These are phyloP conservation scores for Digitonthophagus gazella DNA, from an alignment of 2,888 invertebrate species.

Conservation along the genomic window DNA sequence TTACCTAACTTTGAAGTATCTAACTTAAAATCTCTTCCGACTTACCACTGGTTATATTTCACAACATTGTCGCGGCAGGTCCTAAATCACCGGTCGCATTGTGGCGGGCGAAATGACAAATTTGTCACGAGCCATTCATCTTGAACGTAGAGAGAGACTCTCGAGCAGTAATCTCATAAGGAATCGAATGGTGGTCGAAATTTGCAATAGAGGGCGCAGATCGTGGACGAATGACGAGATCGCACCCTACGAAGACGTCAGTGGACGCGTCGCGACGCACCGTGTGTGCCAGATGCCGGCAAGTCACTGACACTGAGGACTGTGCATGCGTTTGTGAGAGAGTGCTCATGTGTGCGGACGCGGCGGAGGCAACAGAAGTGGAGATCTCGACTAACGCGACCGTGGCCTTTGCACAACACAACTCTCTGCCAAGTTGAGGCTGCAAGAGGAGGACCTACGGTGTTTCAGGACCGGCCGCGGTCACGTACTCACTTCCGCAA, in stretches of 20 bases:
- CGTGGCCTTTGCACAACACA: constrained; percentile 40
- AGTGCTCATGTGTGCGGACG: constrained; percentile 8
- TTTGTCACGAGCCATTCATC: background rate
- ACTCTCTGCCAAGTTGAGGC: constrained; percentile 29
- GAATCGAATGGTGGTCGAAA: background rate
- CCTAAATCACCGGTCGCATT: background rate
- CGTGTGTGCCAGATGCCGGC: constrained; percentile 38
- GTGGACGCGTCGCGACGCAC: constrained; percentile 8
- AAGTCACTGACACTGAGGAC: constrained; percentile 42
- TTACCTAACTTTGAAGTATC: too few relatives aligned
- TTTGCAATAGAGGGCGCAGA: too few relatives aligned
- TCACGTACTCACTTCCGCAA: background rate
- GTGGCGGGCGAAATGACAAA: background rate
- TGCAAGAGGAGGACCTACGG: constrained; percentile 15
- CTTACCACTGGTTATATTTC: background rate
- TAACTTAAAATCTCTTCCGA: background rate
- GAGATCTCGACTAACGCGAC: constrained; percentile 20
- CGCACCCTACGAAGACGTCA: background rate
- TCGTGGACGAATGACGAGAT: too few relatives aligned
- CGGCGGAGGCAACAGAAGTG: constrained; percentile 8
- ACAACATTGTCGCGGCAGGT: background rate
- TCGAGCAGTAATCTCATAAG: background rate
- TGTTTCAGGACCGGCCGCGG: constrained; percentile 2
- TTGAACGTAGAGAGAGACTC: background rate
- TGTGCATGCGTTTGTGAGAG: constrained; percentile 10